Percentiles rank a stretch among this genome's conserved stretches.
These are phyloP conservation scores for Archilochus colubris DNA, from an alignment of 2,113 vertebrate genomes.

Conservation along the genomic window DNA sequence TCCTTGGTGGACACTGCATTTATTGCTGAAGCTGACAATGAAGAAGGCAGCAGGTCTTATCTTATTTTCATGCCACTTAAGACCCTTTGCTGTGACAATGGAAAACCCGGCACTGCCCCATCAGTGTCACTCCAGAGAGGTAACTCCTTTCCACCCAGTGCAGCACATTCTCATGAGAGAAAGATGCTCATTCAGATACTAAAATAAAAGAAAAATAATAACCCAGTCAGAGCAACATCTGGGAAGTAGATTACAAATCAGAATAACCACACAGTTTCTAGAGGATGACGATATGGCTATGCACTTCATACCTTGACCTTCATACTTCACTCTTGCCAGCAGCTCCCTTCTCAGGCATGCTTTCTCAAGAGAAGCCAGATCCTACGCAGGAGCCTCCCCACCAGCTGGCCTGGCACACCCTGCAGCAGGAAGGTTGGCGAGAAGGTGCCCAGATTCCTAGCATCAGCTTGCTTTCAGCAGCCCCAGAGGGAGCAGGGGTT, in stretches of 20 bases:
- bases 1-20: neutral
- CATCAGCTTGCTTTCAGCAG: neutral
- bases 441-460: neutral
- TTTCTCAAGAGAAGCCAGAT: neutral
- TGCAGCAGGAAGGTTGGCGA: neutral
- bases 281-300: neutral
- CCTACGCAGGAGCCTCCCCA: neutral
- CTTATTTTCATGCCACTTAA: neutral
- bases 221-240: neutral
- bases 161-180: neutral
- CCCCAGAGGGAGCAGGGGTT: neutral
- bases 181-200: neutral
- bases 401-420: accelerated
- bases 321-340: neutral
- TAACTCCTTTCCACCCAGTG: neutral
- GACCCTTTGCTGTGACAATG: neutral
- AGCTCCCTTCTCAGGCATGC: neutral
- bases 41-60: neutral
- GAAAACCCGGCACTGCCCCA: neutral
- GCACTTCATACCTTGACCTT: neutral
- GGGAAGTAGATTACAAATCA: neutral
- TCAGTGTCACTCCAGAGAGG: neutral
- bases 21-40: neutral
- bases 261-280: neutral
- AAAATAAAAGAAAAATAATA: neutral